Percentiles rank a stretch among this genome's conserved stretches.
Evolutionary conservation across 1,140 invertebrate genomes (phyloP).

Genomic region (Ips nitidus): DNA sequence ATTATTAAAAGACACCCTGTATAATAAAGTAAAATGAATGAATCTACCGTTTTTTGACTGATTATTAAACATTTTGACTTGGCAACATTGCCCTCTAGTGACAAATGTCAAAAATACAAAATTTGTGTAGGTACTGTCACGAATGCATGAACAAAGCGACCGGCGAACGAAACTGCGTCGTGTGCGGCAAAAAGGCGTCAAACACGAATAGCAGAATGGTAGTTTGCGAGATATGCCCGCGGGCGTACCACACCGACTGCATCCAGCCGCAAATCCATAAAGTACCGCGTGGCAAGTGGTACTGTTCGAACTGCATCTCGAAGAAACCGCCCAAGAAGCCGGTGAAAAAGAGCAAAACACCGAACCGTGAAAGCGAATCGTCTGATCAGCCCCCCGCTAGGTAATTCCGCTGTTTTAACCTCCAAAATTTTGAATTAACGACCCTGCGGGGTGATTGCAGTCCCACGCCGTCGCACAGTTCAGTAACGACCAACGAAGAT

Average conservation of each 20-base stretch:
- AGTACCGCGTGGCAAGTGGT: slow-evolving; percentile 84
- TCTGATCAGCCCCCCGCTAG: slow-evolving; percentile 60
- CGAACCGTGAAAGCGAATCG: slow-evolving; percentile 58
- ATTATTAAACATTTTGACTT: not conserved
- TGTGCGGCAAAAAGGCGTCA: slow-evolving; percentile 77
- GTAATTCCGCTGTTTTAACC: slow-evolving; percentile 50
- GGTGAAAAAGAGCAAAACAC: slow-evolving; percentile 41
- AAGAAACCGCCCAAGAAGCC: slow-evolving; percentile 74
- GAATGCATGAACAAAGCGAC: slow-evolving; percentile 96
- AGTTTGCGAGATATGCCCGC: slow-evolving; percentile 84
- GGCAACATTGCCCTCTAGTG: no score
- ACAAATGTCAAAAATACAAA: not conserved
- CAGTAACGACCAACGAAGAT: slow-evolving; percentile 51
- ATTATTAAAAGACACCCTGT: no score
- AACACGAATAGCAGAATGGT: slow-evolving; percentile 69
- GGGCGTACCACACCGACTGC: slow-evolving; percentile 91
- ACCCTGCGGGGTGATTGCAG: slow-evolving; percentile 25
- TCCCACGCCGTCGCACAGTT: slow-evolving; percentile 51
- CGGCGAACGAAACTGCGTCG: slow-evolving; percentile 82
- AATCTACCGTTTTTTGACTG: no score
- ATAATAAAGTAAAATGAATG: no score
- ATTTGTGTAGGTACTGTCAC: slow-evolving; percentile 77
- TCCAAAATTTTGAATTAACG: not conserved
- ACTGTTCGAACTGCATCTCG: slow-evolving; percentile 77
- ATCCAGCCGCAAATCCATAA: slow-evolving; percentile 84